Conservation (phyloP, 2,888 invertebrate species). For the Tridacna crocea region DNA sequence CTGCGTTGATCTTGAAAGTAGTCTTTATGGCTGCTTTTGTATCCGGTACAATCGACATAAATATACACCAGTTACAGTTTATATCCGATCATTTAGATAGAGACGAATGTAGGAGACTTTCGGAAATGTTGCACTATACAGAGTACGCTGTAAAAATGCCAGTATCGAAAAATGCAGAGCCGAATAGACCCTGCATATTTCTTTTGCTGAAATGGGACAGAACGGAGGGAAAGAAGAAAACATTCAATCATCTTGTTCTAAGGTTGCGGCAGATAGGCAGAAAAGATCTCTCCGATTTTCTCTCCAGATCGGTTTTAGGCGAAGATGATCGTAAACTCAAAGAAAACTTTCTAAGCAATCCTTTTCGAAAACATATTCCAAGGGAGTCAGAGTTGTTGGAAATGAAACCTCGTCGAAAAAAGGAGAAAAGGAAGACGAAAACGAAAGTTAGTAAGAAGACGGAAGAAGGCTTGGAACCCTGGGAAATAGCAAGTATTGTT, state of each 20-base stretch:
- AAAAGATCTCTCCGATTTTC: slow-evolving; percentile 68
- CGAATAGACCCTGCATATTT: slow-evolving; percentile 68
- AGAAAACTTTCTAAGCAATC: slow-evolving; percentile 66
- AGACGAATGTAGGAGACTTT: slow-evolving; percentile 71
- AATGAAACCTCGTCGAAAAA: not conserved
- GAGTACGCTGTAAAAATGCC: slow-evolving; percentile 56
- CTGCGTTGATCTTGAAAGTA: not conserved
- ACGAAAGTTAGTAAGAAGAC: not conserved
- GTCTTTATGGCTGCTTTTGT: not conserved
- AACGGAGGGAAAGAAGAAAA: slow-evolving; percentile 67
- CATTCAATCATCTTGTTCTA: slow-evolving; percentile 74
- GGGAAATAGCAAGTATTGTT: slow-evolving; percentile 47
- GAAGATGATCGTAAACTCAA: slow-evolving; percentile 71
- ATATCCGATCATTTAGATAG: slow-evolving; percentile 75
- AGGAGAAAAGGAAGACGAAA: not conserved
- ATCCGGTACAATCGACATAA: slow-evolving; percentile 71
- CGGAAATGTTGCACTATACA: slow-evolving; percentile 66
- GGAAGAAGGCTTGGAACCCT: slow-evolving; percentile 5
- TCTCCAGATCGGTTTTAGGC: slow-evolving; percentile 71
- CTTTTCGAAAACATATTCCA: slow-evolving; percentile 65
- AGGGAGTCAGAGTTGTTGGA: slow-evolving; percentile 66
- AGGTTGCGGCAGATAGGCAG: slow-evolving; percentile 75
- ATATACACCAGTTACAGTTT: slow-evolving; percentile 76
- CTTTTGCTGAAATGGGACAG: slow-evolving; percentile 73
- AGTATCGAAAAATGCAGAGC: slow-evolving; percentile 26